These are phyloP conservation scores for Myotis myotis DNA, from an alignment of 2,797 vertebrate genomes.

Conservation along the genomic window DNA sequence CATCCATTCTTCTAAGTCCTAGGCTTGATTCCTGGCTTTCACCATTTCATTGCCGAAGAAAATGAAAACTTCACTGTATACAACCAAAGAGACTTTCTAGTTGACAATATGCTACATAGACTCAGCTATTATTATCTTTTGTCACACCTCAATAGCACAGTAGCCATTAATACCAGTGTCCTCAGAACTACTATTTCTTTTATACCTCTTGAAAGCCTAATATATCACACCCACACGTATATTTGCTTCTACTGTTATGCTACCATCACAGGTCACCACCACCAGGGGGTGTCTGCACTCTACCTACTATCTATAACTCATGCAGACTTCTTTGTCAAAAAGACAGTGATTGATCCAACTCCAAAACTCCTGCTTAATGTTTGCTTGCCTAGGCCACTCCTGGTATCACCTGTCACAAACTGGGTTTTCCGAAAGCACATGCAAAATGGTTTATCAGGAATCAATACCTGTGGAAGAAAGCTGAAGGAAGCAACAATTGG, in stretches of 20 bases:
- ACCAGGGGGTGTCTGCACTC: not conserved
- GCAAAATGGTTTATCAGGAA: not conserved
- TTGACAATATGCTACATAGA: not conserved
- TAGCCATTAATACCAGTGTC: not conserved
- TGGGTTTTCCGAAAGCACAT: not conserved
- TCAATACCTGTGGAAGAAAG: not conserved
- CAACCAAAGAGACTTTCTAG: not conserved
- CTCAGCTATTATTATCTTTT: not conserved
- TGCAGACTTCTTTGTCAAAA: not conserved
- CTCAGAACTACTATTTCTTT: not conserved
- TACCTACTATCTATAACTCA: not conserved
- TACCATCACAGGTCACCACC: not conserved
- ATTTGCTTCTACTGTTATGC: not conserved
- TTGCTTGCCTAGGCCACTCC: not conserved
- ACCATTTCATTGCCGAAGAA: not conserved
- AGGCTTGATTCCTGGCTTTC: not conserved
- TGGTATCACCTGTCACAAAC: not conserved
- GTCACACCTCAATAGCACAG: not conserved
- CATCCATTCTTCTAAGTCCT: not conserved
- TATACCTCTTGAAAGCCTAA: not conserved
- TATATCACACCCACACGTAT: not conserved
- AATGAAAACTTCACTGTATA: not conserved
- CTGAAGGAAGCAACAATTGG: not conserved
- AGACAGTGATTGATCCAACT: not conserved
- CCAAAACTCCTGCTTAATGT: not conserved